Evolutionary conservation across 2,113 vertebrate species (phyloP), one percentile per base, ranked within the genome.

Genomic region (Ceyx melanurus): DNA sequence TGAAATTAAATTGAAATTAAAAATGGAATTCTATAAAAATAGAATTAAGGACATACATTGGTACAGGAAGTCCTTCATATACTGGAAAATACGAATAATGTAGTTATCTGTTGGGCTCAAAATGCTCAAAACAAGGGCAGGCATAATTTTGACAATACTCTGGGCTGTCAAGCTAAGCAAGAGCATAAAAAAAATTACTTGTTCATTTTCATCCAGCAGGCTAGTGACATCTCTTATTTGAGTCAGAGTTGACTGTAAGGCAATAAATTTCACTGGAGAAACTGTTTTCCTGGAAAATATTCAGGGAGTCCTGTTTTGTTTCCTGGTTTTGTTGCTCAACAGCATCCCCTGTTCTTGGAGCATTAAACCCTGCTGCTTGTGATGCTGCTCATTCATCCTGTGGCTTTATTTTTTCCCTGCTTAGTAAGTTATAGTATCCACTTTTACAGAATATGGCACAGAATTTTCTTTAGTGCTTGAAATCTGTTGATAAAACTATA

Each of bases 151-250:
- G 12, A 22, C 21, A 29, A 7, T 74, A 51, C 6, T 26, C 18
- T 0, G 0, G 17, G 20, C 21, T 0, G 0, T 31, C 28, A 82
- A 82, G 8, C 5, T 72, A 51, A 51, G 28, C 26, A 68, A 66
- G 15, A 73, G 53, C 18, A 72, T 46, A 58, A 68, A 18, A 64
- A 13, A 67, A 85, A 26, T 19, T 0, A 37, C 11, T 81, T 86
- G 14, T 28, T 76, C 4, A 6, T 78, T 80, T 81, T 89, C 15
- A 65, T 42, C 28, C 28, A 74, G 31, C 9, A 58, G 25, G 11
- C 6, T 29, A 70, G 18, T 68, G 31, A 23, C 9, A 7, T 37
- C 12, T 75, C 8, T 22, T 48, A 25, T 57, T 25, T 82, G 58
- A 86, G 19, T 6, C 10, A 19, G 23, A 42, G 26, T 31, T 57